phyloP scores from a whole-genome alignment of 2,113 vertebrate species.

The Choloepus hoffmanni region DNA sequence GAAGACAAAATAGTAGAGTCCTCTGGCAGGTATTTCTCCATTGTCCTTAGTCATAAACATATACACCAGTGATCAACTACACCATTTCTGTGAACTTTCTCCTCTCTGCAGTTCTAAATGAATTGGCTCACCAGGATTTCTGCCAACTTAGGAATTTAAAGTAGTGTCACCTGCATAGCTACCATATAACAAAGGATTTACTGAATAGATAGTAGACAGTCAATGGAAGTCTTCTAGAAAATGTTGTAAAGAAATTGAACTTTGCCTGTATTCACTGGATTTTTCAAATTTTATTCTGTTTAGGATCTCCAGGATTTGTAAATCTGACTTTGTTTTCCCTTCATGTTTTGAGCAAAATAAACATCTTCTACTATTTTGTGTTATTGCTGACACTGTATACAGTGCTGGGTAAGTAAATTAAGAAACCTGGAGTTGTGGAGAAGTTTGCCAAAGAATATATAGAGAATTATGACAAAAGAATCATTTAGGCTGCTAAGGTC shows the following conservation, averaged over 20 bases:
- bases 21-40: background rate
- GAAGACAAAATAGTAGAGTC: slow-evolving; percentile 8
- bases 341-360: slow-evolving; percentile 92
- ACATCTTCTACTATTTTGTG: slow-evolving; percentile 92
- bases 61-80: background rate
- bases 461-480: slow-evolving; percentile 56
- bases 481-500: slow-evolving; percentile 26
- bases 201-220: background rate
- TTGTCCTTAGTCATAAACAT: background rate
- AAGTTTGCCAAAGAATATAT: slow-evolving; percentile 58
- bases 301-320: slow-evolving; percentile 86
- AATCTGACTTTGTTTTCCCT: slow-evolving; percentile 89
- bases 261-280: slow-evolving; percentile 61
- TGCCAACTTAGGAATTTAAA: slow-evolving; percentile 60
- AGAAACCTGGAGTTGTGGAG: slow-evolving; percentile 34
- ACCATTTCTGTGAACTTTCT: slow-evolving; percentile 13
- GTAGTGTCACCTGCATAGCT: background rate
- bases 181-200: slow-evolving; percentile 14
- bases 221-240: slow-evolving; percentile 51
- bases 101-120: slow-evolving; percentile 6
- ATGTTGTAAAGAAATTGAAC: slow-evolving; percentile 56
- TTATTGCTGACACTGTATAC: slow-evolving; percentile 95
- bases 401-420: slow-evolving; percentile 90
- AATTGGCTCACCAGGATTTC: background rate
- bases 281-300: slow-evolving; percentile 74